Conservation (phyloP, 2,888 invertebrate genomes). For the Folsomia candida region DNA sequence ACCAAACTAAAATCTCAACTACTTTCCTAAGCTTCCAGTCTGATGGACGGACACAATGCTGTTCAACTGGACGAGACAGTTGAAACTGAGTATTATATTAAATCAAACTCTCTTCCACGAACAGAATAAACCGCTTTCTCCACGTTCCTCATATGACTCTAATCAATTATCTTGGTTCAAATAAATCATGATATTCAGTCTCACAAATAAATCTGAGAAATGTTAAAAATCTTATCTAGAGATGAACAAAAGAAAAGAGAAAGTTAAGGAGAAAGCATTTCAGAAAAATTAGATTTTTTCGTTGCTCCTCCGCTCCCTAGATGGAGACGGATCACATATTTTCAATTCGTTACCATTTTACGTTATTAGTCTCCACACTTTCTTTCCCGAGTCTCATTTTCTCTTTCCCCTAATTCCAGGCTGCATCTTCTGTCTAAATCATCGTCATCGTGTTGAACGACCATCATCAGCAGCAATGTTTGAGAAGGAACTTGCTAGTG, state of each 20-base stretch:
- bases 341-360: not conserved
- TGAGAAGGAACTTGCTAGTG: not conserved
- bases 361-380: not conserved
- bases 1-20: not conserved
- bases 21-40: not conserved
- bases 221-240: too few relatives aligned
- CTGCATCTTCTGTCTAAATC: not conserved
- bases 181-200: not conserved
- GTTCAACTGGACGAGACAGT: not conserved
- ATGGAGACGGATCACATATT: not conserved
- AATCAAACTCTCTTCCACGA: not conserved
- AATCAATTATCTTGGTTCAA: not conserved
- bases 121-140: too few relatives aligned
- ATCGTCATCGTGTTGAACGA: too few relatives aligned
- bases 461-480: not conserved
- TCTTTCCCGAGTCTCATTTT: not conserved
- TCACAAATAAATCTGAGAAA: too few relatives aligned
- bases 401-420: not conserved
- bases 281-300: not conserved
- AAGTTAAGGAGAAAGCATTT: not conserved
- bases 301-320: not conserved
- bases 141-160: not conserved
- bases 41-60: not conserved
- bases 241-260: not conserved
- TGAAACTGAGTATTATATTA: not conserved